Evolutionary conservation across 2,888 invertebrate species (phyloP).

Genomic region (Drosophila flavopinicola): DNA sequence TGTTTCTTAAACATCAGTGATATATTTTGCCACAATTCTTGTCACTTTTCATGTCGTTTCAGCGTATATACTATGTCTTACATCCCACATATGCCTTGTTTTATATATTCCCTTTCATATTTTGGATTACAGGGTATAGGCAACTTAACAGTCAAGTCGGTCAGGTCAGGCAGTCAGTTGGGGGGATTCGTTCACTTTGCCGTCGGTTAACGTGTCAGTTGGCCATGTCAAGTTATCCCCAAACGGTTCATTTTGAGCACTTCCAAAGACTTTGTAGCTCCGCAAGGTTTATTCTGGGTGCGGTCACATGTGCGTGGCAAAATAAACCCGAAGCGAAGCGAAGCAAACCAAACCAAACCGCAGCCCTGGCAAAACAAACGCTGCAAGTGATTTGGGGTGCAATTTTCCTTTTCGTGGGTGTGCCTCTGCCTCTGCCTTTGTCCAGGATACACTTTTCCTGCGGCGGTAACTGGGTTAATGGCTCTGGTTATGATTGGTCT

Average conservation of each 20-base stretch:
- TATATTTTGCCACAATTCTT: too few relatives aligned
- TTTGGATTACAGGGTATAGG: conserved; percentile 1
- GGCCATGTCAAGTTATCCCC: conserved; percentile 18
- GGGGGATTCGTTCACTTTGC: conserved; percentile 25
- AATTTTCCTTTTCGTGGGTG: conserved; percentile 19
- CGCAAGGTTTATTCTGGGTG: conserved; percentile 45
- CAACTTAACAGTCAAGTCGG: conserved; percentile 13
- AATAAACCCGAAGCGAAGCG: conserved; percentile 10
- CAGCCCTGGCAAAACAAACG: conserved; percentile 15
- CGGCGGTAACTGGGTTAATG: conserved; percentile 63
- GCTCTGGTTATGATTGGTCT: conserved; percentile 61
- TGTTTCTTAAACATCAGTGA: too few relatives aligned
- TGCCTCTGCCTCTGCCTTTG: background rate
- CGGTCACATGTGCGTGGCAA: conserved; percentile 43
- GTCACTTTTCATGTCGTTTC: too few relatives aligned
- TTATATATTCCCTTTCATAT: background rate
- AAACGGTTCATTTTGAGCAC: conserved; percentile 23
- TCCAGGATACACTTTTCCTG: conserved; percentile 23
- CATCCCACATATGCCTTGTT: too few relatives aligned
- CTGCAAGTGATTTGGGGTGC: conserved; percentile 44
- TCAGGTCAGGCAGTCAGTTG: conserved; percentile 39
- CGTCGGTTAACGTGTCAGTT: conserved; percentile 31
- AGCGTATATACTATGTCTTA: too few relatives aligned
- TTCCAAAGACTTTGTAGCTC: conserved; percentile 8
- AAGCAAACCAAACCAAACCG: conserved; percentile 20